Conservation (phyloP, 2,797 vertebrate genomes). For the Mormyrops boulengeri region DNA sequence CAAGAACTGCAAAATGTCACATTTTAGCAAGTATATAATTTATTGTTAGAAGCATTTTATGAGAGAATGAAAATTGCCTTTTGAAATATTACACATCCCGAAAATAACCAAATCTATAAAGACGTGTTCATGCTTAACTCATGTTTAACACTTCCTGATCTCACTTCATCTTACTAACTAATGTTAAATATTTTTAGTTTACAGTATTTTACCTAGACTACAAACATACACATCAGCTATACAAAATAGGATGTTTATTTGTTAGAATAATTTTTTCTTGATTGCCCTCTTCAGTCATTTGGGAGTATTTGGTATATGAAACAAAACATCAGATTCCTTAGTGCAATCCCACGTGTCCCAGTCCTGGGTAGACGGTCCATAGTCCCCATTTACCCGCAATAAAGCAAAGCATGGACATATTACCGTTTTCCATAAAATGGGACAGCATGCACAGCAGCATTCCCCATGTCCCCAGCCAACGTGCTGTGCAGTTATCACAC, state of each 20-base stretch:
- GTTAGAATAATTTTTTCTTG: background rate
- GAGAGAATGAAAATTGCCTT: background rate
- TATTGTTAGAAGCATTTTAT: background rate
- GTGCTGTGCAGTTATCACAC: background rate
- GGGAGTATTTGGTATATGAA: background rate
- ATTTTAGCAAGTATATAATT: background rate
- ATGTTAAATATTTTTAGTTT: background rate
- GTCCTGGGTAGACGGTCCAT: background rate
- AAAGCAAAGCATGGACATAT: background rate
- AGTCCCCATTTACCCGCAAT: background rate
- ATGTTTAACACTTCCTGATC: background rate
- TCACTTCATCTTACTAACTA: constrained; percentile 7
- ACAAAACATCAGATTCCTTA: background rate
- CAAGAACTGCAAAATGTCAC: background rate
- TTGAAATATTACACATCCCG: background rate
- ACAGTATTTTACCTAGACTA: background rate
- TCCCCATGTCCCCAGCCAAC: background rate
- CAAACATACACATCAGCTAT: background rate
- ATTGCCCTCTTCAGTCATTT: background rate
- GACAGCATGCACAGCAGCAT: background rate
- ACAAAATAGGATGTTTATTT: background rate
- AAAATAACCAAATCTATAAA: background rate
- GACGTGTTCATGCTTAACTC: constrained; percentile 13
- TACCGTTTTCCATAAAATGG: background rate
- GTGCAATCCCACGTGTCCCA: background rate